phyloP scores from a whole-genome alignment of 2,888 invertebrate species.

The Pocota personata region DNA sequence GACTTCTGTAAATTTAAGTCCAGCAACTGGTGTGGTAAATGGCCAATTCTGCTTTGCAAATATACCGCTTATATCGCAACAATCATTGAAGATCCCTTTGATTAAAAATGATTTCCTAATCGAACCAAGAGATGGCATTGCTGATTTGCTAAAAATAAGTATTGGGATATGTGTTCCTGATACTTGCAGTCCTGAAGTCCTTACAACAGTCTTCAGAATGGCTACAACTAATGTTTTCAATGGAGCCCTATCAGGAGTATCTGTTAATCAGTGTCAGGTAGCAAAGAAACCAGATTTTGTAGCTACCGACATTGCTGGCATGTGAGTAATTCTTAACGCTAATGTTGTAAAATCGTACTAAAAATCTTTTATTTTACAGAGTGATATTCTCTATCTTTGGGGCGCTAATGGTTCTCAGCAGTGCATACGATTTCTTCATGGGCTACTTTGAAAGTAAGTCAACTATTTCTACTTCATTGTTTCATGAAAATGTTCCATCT shows the following conservation, averaged over 20 bases:
- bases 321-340: slow-evolving; percentile 18
- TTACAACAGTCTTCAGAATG: slow-evolving; percentile 35
- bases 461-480: neutral
- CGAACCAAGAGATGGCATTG: neutral
- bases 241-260: slow-evolving; percentile 14
- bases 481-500: too few species aligned
- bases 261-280: slow-evolving; percentile 6
- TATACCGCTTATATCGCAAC: slow-evolving; percentile 8
- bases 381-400: slow-evolving; percentile 34
- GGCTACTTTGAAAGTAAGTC: slow-evolving; percentile 25
- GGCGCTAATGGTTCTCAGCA: slow-evolving; percentile 21
- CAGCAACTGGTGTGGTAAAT: slow-evolving; percentile 68
- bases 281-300: neutral
- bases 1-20: neutral
- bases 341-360: neutral
- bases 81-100: neutral
- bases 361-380: slow-evolving; percentile 4
- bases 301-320: slow-evolving; percentile 12
- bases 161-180: slow-evolving; percentile 73
- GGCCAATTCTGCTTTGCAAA: slow-evolving; percentile 77
- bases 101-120: neutral
- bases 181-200: slow-evolving; percentile 43
- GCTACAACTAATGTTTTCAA: slow-evolving; percentile 26
- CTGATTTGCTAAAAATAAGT: neutral
- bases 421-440: slow-evolving; percentile 31